Percentiles rank a stretch among this genome's conserved stretches.
Conservation (phyloP, 2,888 invertebrate species). For the Parapristionchus giblindavisi region DNA sequence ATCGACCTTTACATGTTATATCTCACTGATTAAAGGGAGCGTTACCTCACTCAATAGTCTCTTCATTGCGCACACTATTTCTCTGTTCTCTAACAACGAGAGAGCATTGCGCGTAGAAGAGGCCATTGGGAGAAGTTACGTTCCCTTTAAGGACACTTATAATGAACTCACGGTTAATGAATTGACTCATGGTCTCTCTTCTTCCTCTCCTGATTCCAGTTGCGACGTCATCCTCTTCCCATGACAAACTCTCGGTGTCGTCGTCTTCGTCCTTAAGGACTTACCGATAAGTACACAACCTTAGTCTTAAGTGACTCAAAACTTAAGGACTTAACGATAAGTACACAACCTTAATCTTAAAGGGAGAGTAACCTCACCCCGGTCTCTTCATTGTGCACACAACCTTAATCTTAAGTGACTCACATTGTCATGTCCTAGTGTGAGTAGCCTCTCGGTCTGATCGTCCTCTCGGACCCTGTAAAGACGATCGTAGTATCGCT, state of each 20-base stretch:
- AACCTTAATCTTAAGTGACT: too few species aligned
- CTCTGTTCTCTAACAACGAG: too few species aligned
- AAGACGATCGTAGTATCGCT: too few species aligned
- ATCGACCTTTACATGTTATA: too few species aligned
- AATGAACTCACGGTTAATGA: conserved; percentile 25
- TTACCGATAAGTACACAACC: not conserved
- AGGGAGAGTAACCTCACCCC: not conserved
- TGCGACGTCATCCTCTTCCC: conserved; percentile 2
- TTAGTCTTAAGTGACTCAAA: not conserved
- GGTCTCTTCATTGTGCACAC: not conserved
- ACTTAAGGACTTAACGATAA: not conserved
- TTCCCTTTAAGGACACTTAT: too few species aligned
- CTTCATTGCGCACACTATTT: too few species aligned
- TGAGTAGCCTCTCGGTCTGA: not conserved
- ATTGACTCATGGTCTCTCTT: conserved; percentile 33
- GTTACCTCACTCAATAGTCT: too few species aligned
- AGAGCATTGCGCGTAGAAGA: too few species aligned
- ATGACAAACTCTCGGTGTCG: not conserved
- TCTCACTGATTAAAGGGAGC: too few species aligned
- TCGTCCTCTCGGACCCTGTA: not conserved
- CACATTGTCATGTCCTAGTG: too few species aligned
- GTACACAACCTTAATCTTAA: not conserved
- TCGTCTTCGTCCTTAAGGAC: conserved; percentile 19
- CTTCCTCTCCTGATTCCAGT: not conserved
- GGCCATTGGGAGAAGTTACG: too few species aligned